phyloP scores from a whole-genome alignment of 2,113 vertebrate genomes.

The Oncorhynchus gorbuscha region DNA sequence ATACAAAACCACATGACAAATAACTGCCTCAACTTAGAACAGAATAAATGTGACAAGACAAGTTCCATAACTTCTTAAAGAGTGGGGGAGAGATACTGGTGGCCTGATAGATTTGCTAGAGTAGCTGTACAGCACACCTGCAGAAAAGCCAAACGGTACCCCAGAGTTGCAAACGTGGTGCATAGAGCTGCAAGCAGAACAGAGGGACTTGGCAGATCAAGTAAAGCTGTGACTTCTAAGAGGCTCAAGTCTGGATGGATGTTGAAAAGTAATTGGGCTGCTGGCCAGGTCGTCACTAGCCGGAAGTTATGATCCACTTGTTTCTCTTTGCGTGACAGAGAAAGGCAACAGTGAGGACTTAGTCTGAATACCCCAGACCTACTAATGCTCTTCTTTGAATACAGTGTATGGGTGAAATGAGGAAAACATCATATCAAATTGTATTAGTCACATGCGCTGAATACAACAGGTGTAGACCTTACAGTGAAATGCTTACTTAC shows the following conservation, averaged over 20 bases:
- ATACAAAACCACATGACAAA: no score
- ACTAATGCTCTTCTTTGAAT: not conserved
- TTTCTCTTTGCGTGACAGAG: not conserved
- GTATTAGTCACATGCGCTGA: no score
- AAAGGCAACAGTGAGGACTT: not conserved
- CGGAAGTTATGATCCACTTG: slow-evolving; percentile 1
- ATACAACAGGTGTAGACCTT: no score
- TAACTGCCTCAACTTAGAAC: no score
- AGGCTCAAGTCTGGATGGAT: not conserved
- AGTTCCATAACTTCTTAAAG: no score
- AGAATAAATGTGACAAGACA: no score
- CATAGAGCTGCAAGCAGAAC: not conserved
- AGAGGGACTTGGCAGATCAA: not conserved
- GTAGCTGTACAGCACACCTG: not conserved
- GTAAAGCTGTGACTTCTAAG: not conserved
- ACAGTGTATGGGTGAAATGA: not conserved
- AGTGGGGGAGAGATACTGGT: no score
- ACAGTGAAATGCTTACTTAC: no score
- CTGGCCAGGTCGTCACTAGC: not conserved
- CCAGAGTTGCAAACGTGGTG: not conserved
- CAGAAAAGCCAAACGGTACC: not conserved
- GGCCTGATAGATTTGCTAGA: no score
- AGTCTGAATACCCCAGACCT: not conserved
- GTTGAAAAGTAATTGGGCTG: not conserved
- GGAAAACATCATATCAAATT: not conserved